A percentile compares a stretch with the other conserved stretches of the same genome.
Conservation (phyloP, 2,797 vertebrate species). For the Clarias laeviceps region DNA sequence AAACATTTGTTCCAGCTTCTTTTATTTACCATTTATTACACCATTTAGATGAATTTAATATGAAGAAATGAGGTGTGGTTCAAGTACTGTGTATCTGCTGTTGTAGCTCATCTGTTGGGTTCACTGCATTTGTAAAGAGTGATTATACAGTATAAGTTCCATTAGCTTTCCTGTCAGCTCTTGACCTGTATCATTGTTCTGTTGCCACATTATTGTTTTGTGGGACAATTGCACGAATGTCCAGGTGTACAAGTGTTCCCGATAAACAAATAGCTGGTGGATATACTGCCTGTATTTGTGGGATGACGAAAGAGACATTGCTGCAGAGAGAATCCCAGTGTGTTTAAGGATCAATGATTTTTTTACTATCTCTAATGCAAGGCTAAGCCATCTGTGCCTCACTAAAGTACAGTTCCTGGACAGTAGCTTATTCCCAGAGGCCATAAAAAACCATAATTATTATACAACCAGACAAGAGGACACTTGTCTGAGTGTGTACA, state of each 20-base stretch:
- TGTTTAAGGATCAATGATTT: background rate
- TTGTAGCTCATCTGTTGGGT: background rate
- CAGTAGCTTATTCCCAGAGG: background rate
- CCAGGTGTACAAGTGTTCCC: background rate
- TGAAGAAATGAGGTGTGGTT: no score
- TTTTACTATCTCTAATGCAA: background rate
- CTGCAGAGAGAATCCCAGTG: background rate
- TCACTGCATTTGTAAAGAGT: background rate
- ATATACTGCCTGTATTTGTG: background rate
- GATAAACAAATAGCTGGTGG: background rate
- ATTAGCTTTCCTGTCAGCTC: background rate
- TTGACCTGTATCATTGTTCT: background rate
- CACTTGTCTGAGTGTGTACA: slow-evolving; percentile 11
- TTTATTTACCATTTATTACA: no score
- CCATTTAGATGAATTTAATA: no score
- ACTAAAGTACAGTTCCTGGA: background rate
- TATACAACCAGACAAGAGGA: background rate
- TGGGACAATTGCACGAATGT: background rate
- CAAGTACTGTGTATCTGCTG: background rate
- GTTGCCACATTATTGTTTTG: background rate
- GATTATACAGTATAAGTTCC: background rate
- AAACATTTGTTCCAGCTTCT: no score
- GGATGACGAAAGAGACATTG: background rate
- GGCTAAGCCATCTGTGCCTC: slow-evolving; percentile 1
- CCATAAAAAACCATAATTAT: background rate